Base-by-base conservation (phyloP, 2,113 vertebrate genomes). In the Scomber japonicus region DNA sequence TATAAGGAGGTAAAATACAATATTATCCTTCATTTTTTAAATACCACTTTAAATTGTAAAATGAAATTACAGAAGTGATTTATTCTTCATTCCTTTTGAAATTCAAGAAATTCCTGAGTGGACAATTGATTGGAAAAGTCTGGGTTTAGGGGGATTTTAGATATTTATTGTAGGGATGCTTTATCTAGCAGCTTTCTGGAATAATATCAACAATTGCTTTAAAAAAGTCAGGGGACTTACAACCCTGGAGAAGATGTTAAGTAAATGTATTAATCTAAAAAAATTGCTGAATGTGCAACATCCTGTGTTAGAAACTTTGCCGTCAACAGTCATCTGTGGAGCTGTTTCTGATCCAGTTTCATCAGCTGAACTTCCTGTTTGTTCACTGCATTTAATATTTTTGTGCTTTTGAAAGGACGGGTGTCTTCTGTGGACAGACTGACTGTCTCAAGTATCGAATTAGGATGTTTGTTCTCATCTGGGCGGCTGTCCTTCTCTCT, bases 401-500 rank as follows among this genome's bases (percentile, higher is more conserved):
- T 24, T 21, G n/a, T 2, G 3, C 24, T 27, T 27, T 27, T 40
- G 3, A 65, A 49, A 24, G 51, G 24, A 27, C 24, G 24, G 2
- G 63, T 45, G 2, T 59, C n/a, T 19, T 3, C 35, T 10, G 24
- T 12, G 24, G 6, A 63, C 17, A 75, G 2, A 50, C 21, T 14
- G 11, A 50, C n/a, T 1, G 4, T 50, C n/a, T 40, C 7, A 14
- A 40, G 9, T 15, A 67, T 46, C 12, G 46, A 2, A 57, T 60
- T 62, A 85, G 46, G 64, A 92, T 89, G 89, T 59, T 82, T 0
- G 50, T 79, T 62, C 72, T 89, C 72, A 53, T 83, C 48, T 88
- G 71, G 75, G 45, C 2, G 0, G 0, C 60, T 66, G 19, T 89
- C 75, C 30, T 88, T n/a, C 59, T 72, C 61, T 72, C 15, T 35